These are phyloP conservation scores for Carcharodon carcharias DNA, from an alignment of 2,797 vertebrate genomes.

Conservation along the genomic window DNA sequence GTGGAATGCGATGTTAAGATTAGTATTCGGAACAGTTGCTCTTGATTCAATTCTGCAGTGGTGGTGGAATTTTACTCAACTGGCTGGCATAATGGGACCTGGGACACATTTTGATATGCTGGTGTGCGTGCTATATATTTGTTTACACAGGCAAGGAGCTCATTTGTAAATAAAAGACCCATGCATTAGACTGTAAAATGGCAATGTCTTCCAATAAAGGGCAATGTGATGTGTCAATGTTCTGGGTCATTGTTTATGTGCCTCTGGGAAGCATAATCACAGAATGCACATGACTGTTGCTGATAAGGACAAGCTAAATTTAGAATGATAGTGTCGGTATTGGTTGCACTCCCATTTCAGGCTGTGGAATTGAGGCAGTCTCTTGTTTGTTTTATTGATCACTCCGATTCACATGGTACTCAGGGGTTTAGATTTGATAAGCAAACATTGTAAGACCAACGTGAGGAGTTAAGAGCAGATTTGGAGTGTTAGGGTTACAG, in stretches of 20 bases:
- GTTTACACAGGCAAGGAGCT: not conserved
- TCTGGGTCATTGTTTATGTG: not conserved
- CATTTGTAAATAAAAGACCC: not conserved
- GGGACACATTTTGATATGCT: not conserved
- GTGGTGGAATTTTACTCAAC: not conserved
- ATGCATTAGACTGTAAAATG: not conserved
- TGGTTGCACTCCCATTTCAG: not conserved
- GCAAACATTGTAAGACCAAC: not conserved
- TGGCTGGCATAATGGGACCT: not conserved
- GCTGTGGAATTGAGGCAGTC: not conserved
- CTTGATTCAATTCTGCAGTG: not conserved
- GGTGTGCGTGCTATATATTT: not conserved
- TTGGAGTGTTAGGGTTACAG: not conserved
- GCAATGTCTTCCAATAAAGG: not conserved
- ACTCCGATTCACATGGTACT: not conserved
- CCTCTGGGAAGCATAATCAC: not conserved
- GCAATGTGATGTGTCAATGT: not conserved
- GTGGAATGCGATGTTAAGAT: not conserved
- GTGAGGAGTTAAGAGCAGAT: not conserved
- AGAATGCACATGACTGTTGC: not conserved
- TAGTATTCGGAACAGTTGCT: not conserved
- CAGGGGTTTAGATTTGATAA: not conserved
- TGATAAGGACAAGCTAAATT: not conserved
- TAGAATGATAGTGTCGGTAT: not conserved
- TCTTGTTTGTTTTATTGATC: constrained; percentile 12